A percentile compares a stretch with the other conserved stretches of the same genome.
These are phyloP conservation scores for Terrapene triunguis DNA, from an alignment of 2,113 vertebrate species.

Conservation along the genomic window DNA sequence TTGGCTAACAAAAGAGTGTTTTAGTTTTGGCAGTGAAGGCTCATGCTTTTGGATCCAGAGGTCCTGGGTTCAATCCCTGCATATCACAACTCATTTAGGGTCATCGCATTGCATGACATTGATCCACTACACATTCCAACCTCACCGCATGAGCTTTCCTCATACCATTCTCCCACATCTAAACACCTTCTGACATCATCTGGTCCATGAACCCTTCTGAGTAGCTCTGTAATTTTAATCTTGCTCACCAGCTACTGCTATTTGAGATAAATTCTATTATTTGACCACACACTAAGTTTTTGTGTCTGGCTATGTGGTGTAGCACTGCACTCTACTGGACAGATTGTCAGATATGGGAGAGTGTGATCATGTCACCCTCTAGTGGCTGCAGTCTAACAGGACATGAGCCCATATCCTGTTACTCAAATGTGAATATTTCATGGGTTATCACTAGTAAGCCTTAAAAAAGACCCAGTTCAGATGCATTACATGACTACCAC, in stretches of 20 bases:
- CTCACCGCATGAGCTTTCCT: background rate
- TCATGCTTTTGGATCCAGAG: background rate
- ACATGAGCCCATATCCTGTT: background rate
- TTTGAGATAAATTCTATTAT: background rate
- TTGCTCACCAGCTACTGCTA: background rate
- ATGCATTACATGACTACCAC: background rate
- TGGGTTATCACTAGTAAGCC: background rate
- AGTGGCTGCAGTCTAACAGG: background rate
- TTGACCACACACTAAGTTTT: background rate
- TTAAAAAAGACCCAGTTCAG: background rate
- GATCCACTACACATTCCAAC: background rate
- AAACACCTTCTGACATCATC: background rate
- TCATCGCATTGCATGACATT: background rate
- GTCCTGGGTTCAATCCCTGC: background rate
- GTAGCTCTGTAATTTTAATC: background rate
- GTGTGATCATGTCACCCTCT: background rate
- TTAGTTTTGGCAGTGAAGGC: background rate
- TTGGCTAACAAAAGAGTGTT: background rate
- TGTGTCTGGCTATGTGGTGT: background rate
- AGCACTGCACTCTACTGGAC: background rate
- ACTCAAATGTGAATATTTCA: background rate
- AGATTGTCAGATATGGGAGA: background rate
- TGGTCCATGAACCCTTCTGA: background rate
- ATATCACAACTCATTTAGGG: background rate
- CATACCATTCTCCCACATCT: background rate